These are phyloP conservation scores for Diplazon laetatorius DNA, from an alignment of 2,888 invertebrate genomes.

Conservation along the genomic window DNA sequence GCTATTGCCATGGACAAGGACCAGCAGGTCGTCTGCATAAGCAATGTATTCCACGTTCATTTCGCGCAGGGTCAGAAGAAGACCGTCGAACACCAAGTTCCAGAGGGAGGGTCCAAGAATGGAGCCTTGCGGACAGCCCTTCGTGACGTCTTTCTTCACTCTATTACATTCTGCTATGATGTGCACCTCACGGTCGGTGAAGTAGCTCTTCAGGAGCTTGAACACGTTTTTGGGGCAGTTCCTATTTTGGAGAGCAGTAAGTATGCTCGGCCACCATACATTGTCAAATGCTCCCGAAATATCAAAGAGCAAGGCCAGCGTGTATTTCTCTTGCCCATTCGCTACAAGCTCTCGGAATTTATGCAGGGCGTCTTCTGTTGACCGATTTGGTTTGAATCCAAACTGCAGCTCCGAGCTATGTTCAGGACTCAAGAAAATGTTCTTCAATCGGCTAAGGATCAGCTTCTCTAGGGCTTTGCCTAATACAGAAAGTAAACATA, in stretches of 20 bases:
- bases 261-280: constrained; percentile 44
- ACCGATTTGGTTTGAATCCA: constrained; percentile 19
- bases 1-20: constrained; percentile 38
- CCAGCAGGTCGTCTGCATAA: constrained; percentile 60
- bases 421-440: background rate
- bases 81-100: constrained; percentile 65
- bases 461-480: constrained; percentile 31
- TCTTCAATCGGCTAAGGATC: background rate
- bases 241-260: background rate
- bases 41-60: constrained; percentile 34
- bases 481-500: constrained; percentile 6
- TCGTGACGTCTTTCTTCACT: constrained; percentile 1
- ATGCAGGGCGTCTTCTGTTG: constrained; percentile 36
- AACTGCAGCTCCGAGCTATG: background rate
- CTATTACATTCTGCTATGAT: background rate
- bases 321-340: background rate
- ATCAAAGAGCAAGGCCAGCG: constrained; percentile 33
- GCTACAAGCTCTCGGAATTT: background rate
- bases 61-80: constrained; percentile 47
- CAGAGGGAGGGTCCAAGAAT: constrained; percentile 51
- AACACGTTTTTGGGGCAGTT: constrained; percentile 22
- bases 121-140: constrained; percentile 61
- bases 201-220: constrained; percentile 27
- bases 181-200: constrained; percentile 1
- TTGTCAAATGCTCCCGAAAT: constrained; percentile 54